Conservation (phyloP, 1,140 invertebrate species). For the Heliconius hermathena region DNA sequence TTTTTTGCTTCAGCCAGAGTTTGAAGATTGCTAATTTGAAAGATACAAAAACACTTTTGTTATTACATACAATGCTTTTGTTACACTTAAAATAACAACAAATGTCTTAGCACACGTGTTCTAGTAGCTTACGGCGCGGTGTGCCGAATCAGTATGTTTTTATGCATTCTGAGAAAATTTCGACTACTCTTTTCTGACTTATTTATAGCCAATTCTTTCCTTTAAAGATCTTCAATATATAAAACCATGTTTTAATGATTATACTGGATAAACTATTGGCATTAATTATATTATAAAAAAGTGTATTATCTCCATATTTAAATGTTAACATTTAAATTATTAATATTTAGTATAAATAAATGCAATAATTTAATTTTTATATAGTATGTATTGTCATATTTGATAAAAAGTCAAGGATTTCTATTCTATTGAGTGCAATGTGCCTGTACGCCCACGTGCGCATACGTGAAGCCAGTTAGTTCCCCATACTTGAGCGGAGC, state of each 20-base stretch:
- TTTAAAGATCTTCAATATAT: too few relatives aligned
- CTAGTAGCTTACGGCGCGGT: background rate
- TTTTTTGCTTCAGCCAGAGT: background rate
- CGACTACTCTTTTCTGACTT: background rate
- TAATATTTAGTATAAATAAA: too few relatives aligned
- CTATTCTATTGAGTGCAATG: slow-evolving; percentile 20
- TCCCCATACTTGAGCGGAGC: slow-evolving; percentile 33
- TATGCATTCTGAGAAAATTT: background rate
- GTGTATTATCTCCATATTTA: too few relatives aligned
- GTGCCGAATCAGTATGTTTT: background rate
- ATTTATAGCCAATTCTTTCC: background rate
- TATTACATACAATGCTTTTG: background rate
- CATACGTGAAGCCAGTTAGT: slow-evolving; percentile 21
- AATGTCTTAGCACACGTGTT: slow-evolving; percentile 2
- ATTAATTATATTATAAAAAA: too few relatives aligned
- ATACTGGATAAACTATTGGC: too few relatives aligned
- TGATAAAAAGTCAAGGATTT: slow-evolving; percentile 46
- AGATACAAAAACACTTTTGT: background rate
- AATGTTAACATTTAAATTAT: too few relatives aligned
- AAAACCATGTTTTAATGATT: too few relatives aligned
- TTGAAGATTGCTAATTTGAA: slow-evolving; percentile 3
- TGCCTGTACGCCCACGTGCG: slow-evolving; percentile 37
- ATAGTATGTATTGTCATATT: slow-evolving; percentile 34
- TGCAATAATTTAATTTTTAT: too few relatives aligned
- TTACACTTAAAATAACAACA: background rate